Base-by-base conservation (phyloP, 1,140 invertebrate genomes). In the Drosophila sturtevanti region DNA sequence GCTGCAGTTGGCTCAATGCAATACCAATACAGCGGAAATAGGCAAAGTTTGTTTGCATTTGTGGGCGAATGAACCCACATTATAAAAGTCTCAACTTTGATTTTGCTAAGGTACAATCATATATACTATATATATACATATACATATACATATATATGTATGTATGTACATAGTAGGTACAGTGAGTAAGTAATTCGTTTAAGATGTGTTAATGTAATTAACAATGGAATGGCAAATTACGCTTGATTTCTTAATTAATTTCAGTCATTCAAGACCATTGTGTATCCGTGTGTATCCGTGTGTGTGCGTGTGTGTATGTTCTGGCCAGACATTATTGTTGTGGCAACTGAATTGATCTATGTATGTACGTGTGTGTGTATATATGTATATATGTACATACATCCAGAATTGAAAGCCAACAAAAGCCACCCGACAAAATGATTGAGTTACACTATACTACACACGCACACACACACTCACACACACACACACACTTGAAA, bases 1-100 rank as follows among this genome's bases (percentile, higher is more conserved):
- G 72, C 48, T 75, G 72, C 63, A 73, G 35, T 75, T 74, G 72
- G 22, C 70, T 60, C 54, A 56, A 58, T 65, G 61, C 27, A 59
- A 18, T 31, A 27, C 54, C 27, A 59, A 18, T 31, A 27, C 54
- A 41, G 61, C 18, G 35, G 34, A 61, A 48, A 71, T 71, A 35
- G 34, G 21, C 44, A 48, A 37, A 37, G 22, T 22, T 11, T 48
- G 1, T 35, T 5, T 11, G 6, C 10, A 12, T 35, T 55, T 71
- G 72, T 75, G 51, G 72, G 72, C 72, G 72, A 64, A 24, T 16
- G 4, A 56, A 56, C 52, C 52, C 52, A 31, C 27, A 31, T 31
- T 31, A 31, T 31, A 31, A 6, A 7, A 6, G 27, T 6, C 27
- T 31, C 7, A 31, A 31, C 4, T 4, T 31, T 31, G 27, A 31